phyloP scores from a whole-genome alignment of 2,888 invertebrate species.

The Macrophya annulata region DNA sequence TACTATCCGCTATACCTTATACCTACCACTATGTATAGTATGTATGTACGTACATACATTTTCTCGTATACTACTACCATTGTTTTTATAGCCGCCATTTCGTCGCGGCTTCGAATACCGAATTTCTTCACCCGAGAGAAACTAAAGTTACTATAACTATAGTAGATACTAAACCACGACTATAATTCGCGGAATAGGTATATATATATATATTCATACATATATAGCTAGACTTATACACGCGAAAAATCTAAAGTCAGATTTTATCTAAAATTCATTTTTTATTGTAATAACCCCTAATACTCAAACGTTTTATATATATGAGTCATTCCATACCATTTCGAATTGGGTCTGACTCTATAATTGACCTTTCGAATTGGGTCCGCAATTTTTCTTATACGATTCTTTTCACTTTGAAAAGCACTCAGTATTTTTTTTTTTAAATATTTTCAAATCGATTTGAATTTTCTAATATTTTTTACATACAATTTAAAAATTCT shows the following conservation, averaged over 20 bases:
- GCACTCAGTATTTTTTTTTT: too few relatives aligned
- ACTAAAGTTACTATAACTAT: background rate
- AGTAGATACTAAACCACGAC: background rate
- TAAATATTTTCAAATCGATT: too few relatives aligned
- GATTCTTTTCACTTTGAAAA: too few relatives aligned
- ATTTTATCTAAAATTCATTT: background rate
- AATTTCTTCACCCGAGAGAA: background rate
- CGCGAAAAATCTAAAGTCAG: background rate
- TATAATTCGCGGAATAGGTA: background rate
- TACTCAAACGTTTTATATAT: background rate
- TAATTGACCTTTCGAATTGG: too few relatives aligned
- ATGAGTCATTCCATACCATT: too few relatives aligned
- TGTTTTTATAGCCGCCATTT: constrained; percentile 48
- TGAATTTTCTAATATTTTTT: too few relatives aligned
- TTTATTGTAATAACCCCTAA: background rate
- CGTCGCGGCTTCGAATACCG: background rate
- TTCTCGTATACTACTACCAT: background rate
- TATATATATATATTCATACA: background rate
- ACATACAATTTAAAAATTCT: too few relatives aligned
- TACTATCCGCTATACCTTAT: background rate
- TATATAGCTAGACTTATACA: too few relatives aligned
- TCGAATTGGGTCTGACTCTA: too few relatives aligned
- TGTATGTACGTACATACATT: too few relatives aligned
- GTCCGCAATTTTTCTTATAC: too few relatives aligned
- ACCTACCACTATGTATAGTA: too few relatives aligned